A percentile compares a stretch with the other conserved stretches of the same genome.
phyloP scores from a whole-genome alignment of 2,888 invertebrate species.

The Acronicta alni region DNA sequence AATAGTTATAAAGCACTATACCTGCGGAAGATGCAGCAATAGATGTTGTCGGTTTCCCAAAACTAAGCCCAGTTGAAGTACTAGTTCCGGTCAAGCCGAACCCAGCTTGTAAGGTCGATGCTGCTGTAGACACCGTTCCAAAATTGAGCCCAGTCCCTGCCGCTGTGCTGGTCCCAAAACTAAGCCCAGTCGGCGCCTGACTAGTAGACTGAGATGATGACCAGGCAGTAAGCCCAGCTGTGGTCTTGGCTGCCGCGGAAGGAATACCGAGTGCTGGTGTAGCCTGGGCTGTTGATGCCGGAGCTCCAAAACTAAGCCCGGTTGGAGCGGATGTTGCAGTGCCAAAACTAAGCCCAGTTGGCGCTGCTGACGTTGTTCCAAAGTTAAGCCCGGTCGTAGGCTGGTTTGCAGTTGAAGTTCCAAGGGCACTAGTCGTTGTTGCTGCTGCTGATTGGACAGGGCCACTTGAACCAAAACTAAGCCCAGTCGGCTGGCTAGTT shows the following conservation, averaged over 20 bases:
- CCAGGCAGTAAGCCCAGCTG: conserved; percentile 47
- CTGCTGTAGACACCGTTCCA: conserved; percentile 23
- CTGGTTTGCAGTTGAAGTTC: conserved; percentile 31
- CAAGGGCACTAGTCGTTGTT: conserved; percentile 23
- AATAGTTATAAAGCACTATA: conserved; percentile 10
- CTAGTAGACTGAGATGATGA: conserved; percentile 22
- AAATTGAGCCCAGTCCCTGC: conserved; percentile 23
- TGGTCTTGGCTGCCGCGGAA: conserved; percentile 1
- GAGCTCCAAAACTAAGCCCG: conserved; percentile 36
- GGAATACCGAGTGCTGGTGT: background rate
- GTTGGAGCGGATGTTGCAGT: conserved; percentile 19
- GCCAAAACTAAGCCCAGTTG: conserved; percentile 56
- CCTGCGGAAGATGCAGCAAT: conserved; percentile 46
- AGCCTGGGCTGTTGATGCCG: background rate
- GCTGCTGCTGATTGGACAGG: conserved; percentile 13
- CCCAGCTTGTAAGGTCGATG: conserved; percentile 18
- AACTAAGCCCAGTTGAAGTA: conserved; percentile 48
- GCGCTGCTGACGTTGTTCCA: conserved; percentile 30
- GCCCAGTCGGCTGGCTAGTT: conserved; percentile 25
- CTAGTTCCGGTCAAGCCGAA: conserved; percentile 21
- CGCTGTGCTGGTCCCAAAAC: conserved; percentile 62
- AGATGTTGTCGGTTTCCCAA: conserved; percentile 42
- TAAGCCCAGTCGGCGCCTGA: conserved; percentile 34
- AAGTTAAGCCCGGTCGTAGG: conserved; percentile 44
- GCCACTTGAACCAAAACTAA: conserved; percentile 50